These are phyloP conservation scores for Holacanthus passer DNA, from an alignment of 2,113 vertebrate genomes.

Conservation along the genomic window DNA sequence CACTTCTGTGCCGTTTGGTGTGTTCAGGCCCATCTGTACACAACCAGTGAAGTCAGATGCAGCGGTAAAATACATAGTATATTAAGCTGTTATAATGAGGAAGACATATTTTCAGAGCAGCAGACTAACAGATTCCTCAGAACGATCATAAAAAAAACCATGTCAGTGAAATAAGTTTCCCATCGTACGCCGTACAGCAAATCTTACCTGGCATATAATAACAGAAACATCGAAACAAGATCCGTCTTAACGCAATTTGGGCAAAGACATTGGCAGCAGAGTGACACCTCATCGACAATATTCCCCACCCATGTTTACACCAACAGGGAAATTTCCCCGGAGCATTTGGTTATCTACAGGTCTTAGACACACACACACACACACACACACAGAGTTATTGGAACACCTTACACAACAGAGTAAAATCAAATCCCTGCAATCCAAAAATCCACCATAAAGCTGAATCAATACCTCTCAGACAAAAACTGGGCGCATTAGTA, in stretches of 20 bases:
- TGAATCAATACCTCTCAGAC: constrained; percentile 24
- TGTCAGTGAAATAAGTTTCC: background rate
- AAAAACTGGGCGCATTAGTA: background rate
- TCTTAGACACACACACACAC: constrained; percentile 8
- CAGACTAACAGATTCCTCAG: background rate
- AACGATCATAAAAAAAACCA: background rate
- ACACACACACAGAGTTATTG: constrained; percentile 10
- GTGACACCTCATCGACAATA: background rate
- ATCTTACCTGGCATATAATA: background rate
- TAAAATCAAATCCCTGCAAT: constrained; percentile 2
- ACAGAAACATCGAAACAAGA: background rate
- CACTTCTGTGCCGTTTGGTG: background rate
- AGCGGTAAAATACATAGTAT: background rate
- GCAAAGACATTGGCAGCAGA: background rate
- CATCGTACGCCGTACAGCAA: background rate
- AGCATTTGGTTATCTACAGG: constrained; percentile 9
- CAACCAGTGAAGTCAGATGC: background rate
- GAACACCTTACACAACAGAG: background rate
- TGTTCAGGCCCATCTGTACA: constrained; percentile 18
- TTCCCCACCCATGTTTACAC: constrained; percentile 20
- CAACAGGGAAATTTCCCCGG: constrained; percentile 30
- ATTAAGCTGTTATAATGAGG: background rate
- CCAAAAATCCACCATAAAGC: background rate
- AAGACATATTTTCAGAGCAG: background rate
- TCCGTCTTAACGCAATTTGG: background rate